Conservation (phyloP, 1,140 invertebrate species). For the Drosophila quadrilineata region DNA sequence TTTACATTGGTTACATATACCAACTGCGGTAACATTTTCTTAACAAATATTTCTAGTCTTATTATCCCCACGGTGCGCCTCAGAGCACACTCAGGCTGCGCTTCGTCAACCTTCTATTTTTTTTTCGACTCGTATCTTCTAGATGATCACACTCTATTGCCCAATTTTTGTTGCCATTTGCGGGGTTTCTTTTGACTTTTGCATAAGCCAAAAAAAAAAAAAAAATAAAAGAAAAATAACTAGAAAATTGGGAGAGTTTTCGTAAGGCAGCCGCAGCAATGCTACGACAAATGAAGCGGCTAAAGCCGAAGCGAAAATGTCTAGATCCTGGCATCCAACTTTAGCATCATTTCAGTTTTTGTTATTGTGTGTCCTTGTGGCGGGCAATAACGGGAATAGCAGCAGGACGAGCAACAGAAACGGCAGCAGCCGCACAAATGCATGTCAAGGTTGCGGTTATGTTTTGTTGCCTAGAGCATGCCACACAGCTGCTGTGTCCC, state of each 20-base stretch:
- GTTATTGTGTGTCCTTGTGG: slow-evolving; percentile 42
- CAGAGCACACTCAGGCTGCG: too few relatives aligned
- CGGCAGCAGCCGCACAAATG: slow-evolving; percentile 61
- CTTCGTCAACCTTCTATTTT: too few relatives aligned
- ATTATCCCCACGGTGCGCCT: too few relatives aligned
- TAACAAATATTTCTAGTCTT: too few relatives aligned
- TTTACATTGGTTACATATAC: too few relatives aligned
- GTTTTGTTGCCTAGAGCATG: slow-evolving; percentile 52
- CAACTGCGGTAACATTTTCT: too few relatives aligned
- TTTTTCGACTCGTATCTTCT: not conserved
- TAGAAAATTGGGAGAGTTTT: too few relatives aligned
- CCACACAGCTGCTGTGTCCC: not conserved
- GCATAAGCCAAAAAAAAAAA: slow-evolving; percentile 22
- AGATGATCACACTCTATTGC: too few relatives aligned
- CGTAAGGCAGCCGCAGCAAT: slow-evolving; percentile 51
- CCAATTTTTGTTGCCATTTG: too few relatives aligned
- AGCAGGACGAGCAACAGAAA: slow-evolving; percentile 10
- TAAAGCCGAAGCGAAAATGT: slow-evolving; percentile 9
- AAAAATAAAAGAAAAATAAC: too few relatives aligned
- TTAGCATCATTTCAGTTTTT: not conserved
- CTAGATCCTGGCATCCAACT: slow-evolving; percentile 8
- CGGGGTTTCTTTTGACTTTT: slow-evolving; percentile 21
- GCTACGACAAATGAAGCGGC: slow-evolving; percentile 43
- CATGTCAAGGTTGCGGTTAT: slow-evolving; percentile 74
- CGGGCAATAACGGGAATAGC: slow-evolving; percentile 19